Conservation (phyloP, 2,113 vertebrate genomes). For the Pampusana beccarii region DNA sequence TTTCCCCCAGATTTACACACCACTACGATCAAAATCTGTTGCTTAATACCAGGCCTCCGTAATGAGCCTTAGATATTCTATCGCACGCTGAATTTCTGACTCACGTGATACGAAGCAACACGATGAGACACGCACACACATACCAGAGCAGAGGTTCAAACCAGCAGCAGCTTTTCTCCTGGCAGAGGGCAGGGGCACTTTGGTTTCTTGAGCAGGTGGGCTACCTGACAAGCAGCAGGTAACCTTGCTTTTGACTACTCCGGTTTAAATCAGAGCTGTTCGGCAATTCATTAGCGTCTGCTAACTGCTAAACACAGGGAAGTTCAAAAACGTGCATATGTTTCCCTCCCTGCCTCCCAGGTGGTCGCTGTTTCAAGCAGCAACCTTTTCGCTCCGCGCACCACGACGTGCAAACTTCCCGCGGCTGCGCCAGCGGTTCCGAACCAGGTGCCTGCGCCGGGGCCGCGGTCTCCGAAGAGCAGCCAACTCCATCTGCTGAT, state of each 20-base stretch:
- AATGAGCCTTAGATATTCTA: constrained; percentile 17
- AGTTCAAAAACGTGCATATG: constrained; percentile 78
- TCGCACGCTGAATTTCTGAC: neutral
- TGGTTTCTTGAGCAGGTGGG: constrained; percentile 71
- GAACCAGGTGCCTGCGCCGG: constrained; percentile 28
- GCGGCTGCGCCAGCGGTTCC: constrained; percentile 60
- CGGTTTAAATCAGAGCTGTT: constrained; percentile 68
- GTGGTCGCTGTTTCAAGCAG: constrained; percentile 75
- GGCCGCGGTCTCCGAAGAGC: constrained; percentile 45
- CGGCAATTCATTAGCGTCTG: constrained; percentile 79
- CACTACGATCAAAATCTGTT: neutral
- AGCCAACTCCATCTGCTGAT: constrained; percentile 54
- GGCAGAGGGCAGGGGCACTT: constrained; percentile 71
- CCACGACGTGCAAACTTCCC: constrained; percentile 74
- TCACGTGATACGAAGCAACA: neutral
- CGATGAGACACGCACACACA: neutral
- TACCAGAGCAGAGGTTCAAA: constrained; percentile 34
- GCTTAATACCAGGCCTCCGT: neutral
- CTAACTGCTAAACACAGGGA: constrained; percentile 75
- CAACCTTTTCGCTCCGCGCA: constrained; percentile 76
- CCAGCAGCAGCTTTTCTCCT: constrained; percentile 69
- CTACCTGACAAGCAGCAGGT: constrained; percentile 74
- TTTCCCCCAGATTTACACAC: neutral
- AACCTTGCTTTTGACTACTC: constrained; percentile 65
- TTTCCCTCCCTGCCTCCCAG: constrained; percentile 77